These are phyloP conservation scores for Melinaea menophilus DNA, from an alignment of 2,888 invertebrate species.

Conservation along the genomic window DNA sequence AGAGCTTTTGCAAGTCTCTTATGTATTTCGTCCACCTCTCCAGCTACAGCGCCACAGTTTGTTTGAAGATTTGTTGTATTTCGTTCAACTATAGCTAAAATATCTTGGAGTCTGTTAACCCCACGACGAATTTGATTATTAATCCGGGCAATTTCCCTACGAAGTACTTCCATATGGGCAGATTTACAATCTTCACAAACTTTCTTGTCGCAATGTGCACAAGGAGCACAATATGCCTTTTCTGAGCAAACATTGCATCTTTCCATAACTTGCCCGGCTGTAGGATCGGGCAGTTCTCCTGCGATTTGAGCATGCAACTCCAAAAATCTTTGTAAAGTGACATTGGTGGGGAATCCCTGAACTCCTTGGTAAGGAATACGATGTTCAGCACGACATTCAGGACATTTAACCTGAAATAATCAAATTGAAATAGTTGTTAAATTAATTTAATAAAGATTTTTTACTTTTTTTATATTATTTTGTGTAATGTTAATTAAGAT, in stretches of 20 bases:
- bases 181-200: conserved; percentile 97
- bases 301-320: conserved; percentile 96
- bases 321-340: conserved; percentile 95
- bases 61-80: conserved; percentile 92
- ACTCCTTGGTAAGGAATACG: conserved; percentile 97
- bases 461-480: neutral
- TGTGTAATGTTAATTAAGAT: neutral
- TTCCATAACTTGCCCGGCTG: conserved; percentile 94
- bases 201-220: conserved; percentile 98
- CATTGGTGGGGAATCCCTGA: conserved; percentile 96
- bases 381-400: conserved; percentile 98
- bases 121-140: conserved; percentile 94
- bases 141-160: conserved; percentile 92
- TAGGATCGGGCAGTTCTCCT: conserved; percentile 93
- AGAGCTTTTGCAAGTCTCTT: conserved; percentile 91
- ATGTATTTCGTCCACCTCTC: conserved; percentile 96
- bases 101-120: conserved; percentile 92
- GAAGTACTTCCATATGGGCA: conserved; percentile 96
- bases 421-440: conserved; percentile 1
- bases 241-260: conserved; percentile 95
- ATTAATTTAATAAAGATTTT: neutral
- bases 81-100: conserved; percentile 89
- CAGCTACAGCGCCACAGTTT: conserved; percentile 92
- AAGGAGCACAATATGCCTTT: conserved; percentile 91
- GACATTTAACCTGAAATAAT: conserved; percentile 91